Evolutionary conservation across 2,888 invertebrate species (phyloP).

Genomic region (Geotrupes spiniger): DNA sequence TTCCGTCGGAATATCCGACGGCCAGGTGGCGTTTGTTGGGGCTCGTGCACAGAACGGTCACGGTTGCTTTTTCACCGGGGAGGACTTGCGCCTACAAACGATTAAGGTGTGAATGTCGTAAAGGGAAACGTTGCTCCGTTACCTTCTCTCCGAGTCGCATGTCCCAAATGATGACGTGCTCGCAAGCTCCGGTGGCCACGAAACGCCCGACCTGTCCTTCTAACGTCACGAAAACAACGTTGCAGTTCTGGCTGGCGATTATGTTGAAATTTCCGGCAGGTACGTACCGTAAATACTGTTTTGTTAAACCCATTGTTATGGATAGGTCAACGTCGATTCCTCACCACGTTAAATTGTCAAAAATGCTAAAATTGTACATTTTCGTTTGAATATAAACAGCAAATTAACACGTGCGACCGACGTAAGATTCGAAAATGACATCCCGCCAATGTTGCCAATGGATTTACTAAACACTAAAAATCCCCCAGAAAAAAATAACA

Average conservation of each 20-base stretch:
- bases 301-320: slow-evolving; percentile 90
- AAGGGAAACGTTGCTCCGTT: too few species aligned
- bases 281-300: slow-evolving; percentile 89
- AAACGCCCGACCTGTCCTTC: slow-evolving; percentile 78
- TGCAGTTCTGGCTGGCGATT: slow-evolving; percentile 76
- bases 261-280: slow-evolving; percentile 85
- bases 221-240: slow-evolving; percentile 74
- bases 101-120: slow-evolving; percentile 15
- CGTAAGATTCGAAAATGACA: too few species aligned
- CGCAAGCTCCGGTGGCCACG: slow-evolving; percentile 89
- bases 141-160: slow-evolving; percentile 81
- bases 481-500: too few species aligned
- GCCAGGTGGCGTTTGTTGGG: slow-evolving; percentile 79
- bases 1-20: slow-evolving; percentile 89
- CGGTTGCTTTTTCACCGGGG: slow-evolving; percentile 76
- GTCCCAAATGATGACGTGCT: slow-evolving; percentile 94
- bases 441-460: too few species aligned
- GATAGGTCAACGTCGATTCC: too few species aligned
- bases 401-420: too few species aligned
- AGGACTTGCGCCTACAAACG: slow-evolving; percentile 69
- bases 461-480: too few species aligned
- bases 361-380: too few species aligned
- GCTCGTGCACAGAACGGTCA: slow-evolving; percentile 72
- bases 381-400: too few species aligned
- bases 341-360: too few species aligned